These are phyloP conservation scores for Uropetala carovei DNA, from an alignment of 2,888 invertebrate species.

Conservation along the genomic window DNA sequence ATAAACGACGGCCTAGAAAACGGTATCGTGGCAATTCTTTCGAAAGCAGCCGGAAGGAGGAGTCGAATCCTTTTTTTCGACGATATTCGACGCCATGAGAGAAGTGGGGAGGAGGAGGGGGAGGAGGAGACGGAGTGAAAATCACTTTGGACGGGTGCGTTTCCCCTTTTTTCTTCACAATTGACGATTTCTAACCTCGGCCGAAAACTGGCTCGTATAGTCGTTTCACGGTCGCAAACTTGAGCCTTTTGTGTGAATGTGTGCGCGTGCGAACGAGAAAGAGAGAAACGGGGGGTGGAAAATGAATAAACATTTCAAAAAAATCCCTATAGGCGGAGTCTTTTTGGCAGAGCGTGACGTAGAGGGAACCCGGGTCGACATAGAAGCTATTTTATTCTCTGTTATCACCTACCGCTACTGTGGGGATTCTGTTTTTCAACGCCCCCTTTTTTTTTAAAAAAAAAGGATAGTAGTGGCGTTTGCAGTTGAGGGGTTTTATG, in stretches of 20 bases:
- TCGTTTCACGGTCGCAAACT: background rate
- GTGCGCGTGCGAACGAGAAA: background rate
- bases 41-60: background rate
- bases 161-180: background rate
- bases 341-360: background rate
- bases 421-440: too few species aligned
- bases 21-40: background rate
- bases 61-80: background rate
- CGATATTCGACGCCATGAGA: background rate
- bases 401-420: background rate
- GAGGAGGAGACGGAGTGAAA: background rate
- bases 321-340: background rate
- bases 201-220: background rate
- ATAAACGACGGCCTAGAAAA: background rate
- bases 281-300: background rate
- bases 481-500: too few species aligned
- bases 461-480: too few species aligned
- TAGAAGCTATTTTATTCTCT: background rate
- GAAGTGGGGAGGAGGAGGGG: background rate
- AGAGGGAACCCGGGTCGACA: background rate
- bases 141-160: background rate
- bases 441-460: too few species aligned
- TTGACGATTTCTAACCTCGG: background rate
- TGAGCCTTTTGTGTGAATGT: background rate
- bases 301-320: slow-evolving; percentile 25